Evolutionary conservation across 2,113 vertebrate genomes (phyloP).

Genomic region (Cyprinodon variegatus): DNA sequence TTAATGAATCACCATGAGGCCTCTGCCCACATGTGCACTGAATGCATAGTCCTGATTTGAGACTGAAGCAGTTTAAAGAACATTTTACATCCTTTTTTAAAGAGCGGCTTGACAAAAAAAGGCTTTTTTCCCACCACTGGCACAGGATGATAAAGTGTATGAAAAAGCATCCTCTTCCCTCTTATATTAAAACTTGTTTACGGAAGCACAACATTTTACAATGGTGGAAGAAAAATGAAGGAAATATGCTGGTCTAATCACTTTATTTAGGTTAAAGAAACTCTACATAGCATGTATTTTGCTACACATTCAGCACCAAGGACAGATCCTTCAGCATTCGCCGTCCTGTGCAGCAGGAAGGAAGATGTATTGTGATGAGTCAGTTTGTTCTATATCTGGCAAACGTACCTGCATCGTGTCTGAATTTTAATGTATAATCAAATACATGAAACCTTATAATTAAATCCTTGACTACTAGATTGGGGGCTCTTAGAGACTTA

Average conservation of each 20-base stretch:
- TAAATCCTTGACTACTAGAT: background rate
- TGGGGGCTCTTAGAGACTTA: too few species aligned
- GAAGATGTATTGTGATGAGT: background rate
- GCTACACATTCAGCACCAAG: background rate
- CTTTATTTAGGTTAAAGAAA: background rate
- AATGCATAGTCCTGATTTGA: constrained; percentile 2
- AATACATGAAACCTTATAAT: background rate
- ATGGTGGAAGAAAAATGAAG: background rate
- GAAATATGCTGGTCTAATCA: background rate
- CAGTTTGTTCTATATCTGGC: background rate
- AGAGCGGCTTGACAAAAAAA: background rate
- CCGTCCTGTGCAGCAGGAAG: background rate
- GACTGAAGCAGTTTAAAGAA: background rate
- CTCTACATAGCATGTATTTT: background rate
- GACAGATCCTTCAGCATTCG: background rate
- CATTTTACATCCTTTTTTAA: background rate
- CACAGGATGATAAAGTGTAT: background rate
- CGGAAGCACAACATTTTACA: background rate
- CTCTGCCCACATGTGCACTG: constrained; percentile 3
- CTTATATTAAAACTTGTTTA: background rate
- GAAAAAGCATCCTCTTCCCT: background rate
- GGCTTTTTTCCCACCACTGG: background rate
- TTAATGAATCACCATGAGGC: constrained; percentile 28
- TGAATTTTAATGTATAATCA: background rate
- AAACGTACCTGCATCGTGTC: background rate